Base-by-base conservation (phyloP, 1,140 invertebrate species). In the Bombus superbus region DNA sequence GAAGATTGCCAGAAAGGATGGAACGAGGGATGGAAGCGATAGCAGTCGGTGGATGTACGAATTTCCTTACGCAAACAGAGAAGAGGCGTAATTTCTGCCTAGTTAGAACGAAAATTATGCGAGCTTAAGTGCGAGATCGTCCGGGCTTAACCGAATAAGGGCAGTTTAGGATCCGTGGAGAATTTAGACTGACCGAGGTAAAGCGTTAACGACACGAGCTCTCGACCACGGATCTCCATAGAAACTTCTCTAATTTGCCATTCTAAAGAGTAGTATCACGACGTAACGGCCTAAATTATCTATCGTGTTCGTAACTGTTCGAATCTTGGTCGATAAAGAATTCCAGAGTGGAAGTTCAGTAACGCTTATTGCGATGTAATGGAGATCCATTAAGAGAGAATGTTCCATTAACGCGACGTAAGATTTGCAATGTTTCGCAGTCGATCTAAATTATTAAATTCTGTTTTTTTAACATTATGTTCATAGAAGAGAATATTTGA, bases 61-160 rank as follows among this genome's bases (percentile, higher is more conserved):
- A 87, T 92, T 91, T 91, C 90, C 85, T 83, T 83, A 85, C 77
- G 79, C 87, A 87, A 90, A 84, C 87, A 88, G 73, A 88, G 47
- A 71, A 42, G 64, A 81, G 75, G 75, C 81, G 85, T 91, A 90
- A 92, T 92, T 93, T 92, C 86, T 83, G 71, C 79, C 83, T 88
- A 86, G 88, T 92, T 91, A 87, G 88, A 74, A 86, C 25, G 91
- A 83, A 92, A 92, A 92, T 93, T 93, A 91, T 90, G 89, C 89
- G 81, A 91, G 89, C 89, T 92, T 92, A 93, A 93, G 89, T 92
- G 87, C 82, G 72, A 83, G 83, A 90, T 82, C 87, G 90, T 86
- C 69, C 85, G 82, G 84, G 90, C 85, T 93, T 90, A 92, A 93
- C 73, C 88, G 91, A 93, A 91, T 90, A 86, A 91, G 81, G 86